Evolutionary conservation across 2,113 vertebrate genomes (phyloP).

Genomic region (Chaetorhynchus papuensis): DNA sequence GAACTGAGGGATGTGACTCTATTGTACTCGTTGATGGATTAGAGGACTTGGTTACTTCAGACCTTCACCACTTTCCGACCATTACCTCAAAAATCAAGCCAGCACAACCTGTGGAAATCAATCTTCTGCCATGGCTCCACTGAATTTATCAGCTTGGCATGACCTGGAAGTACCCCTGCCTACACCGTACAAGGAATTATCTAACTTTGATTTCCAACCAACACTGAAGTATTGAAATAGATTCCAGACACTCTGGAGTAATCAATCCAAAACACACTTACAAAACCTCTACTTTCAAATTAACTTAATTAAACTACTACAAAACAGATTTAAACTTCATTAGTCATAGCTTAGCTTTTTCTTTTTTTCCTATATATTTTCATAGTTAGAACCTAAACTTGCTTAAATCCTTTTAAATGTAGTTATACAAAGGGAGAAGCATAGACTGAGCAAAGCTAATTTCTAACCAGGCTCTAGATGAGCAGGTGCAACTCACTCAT

Average conservation of each 20-base stretch:
- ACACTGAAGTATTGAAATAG: background rate
- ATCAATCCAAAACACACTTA: background rate
- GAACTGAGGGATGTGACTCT: background rate
- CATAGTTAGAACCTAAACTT: background rate
- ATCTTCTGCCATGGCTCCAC: background rate
- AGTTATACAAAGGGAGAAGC: background rate
- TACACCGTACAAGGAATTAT: background rate
- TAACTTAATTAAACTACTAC: background rate
- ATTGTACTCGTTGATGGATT: background rate
- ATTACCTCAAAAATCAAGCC: background rate
- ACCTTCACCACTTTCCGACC: background rate
- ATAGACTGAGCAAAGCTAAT: background rate
- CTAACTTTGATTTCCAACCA: background rate
- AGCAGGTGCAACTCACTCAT: background rate
- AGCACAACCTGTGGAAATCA: background rate
- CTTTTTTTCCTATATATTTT: background rate
- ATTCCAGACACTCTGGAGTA: background rate
- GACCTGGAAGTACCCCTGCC: background rate
- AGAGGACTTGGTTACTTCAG: background rate
- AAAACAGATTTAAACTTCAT: background rate
- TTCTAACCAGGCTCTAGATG: background rate
- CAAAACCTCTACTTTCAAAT: background rate
- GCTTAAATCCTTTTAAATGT: background rate
- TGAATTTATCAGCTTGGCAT: background rate
- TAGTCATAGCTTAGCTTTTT: background rate